These are phyloP conservation scores for Metaphire vulgaris DNA, from an alignment of 1,140 invertebrate species.

Conservation along the genomic window DNA sequence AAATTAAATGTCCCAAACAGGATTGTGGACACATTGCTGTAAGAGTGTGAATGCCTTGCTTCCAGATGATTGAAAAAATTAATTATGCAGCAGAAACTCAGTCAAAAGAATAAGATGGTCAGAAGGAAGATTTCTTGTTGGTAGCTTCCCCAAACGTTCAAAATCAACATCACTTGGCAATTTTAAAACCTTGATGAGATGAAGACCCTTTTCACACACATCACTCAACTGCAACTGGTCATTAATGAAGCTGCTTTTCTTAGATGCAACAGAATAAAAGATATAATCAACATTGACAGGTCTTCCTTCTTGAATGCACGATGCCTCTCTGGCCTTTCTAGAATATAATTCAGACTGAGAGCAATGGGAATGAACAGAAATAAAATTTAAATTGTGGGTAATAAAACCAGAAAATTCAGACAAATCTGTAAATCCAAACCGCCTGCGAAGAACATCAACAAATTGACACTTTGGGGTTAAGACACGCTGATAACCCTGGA, in stretches of 20 bases:
- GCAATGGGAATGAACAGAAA: not conserved
- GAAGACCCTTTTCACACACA: not conserved
- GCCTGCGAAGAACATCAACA: constrained; percentile 41
- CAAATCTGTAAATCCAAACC: not conserved
- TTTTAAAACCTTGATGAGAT: not conserved
- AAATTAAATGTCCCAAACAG: no score
- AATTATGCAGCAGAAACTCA: not conserved
- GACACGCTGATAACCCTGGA: constrained; percentile 56
- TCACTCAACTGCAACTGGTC: not conserved
- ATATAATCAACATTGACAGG: constrained; percentile 49
- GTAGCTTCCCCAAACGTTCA: not conserved
- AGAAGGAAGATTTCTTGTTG: not conserved
- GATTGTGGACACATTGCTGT: no score
- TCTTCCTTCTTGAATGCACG: constrained; percentile 32
- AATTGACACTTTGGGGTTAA: constrained; percentile 65
- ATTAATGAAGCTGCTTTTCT: not conserved
- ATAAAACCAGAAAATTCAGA: not conserved
- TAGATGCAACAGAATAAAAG: constrained; percentile 37
- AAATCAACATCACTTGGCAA: not conserved
- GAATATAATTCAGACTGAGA: constrained; percentile 29
- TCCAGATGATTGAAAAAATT: not conserved
- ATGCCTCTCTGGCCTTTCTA: constrained; percentile 37
- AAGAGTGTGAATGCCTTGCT: no score
- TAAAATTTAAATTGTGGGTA: not conserved
- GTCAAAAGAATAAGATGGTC: not conserved